Percentiles rank a stretch among this genome's conserved stretches.
These are phyloP conservation scores for Scrobipalpa costella DNA, from an alignment of 2,888 invertebrate genomes.

Conservation along the genomic window DNA sequence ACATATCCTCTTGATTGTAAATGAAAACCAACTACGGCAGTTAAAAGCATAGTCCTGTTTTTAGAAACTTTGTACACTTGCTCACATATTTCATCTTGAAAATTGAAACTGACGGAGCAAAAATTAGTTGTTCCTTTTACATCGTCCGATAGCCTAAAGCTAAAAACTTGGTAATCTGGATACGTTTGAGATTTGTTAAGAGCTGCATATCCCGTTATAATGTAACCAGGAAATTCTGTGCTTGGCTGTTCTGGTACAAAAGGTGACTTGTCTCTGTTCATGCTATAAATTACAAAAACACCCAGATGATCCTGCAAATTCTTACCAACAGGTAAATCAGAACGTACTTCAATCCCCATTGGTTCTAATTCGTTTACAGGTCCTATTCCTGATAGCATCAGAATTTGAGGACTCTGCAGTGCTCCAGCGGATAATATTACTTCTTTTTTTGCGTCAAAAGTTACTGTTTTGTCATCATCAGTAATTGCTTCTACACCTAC, in stretches of 20 bases:
- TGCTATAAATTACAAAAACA: conserved; percentile 42
- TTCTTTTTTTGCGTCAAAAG: conserved; percentile 18
- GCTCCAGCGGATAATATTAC: conserved; percentile 24
- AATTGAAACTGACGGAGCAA: conserved; percentile 37
- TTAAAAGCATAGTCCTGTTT: conserved; percentile 33
- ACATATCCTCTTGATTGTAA: conserved; percentile 79
- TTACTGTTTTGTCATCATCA: not conserved
- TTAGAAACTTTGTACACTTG: conserved; percentile 29
- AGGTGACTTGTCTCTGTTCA: conserved; percentile 33
- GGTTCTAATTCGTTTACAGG: conserved; percentile 54
- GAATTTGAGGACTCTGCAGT: conserved; percentile 60
- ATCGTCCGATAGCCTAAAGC: conserved; percentile 35
- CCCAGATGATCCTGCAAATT: conserved; percentile 69
- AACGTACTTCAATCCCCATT: conserved; percentile 53
- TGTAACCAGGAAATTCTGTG: conserved; percentile 22
- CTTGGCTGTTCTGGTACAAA: conserved; percentile 47
- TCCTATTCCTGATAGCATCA: conserved; percentile 75
- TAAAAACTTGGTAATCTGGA: conserved; percentile 53
- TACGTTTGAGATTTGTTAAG: conserved; percentile 76
- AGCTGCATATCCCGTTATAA: conserved; percentile 66
- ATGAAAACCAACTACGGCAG: conserved; percentile 43
- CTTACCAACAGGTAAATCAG: conserved; percentile 66
- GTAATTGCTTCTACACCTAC: conserved; percentile 6
- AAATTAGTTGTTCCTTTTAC: conserved; percentile 32
- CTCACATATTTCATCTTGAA: conserved; percentile 40